A percentile compares a stretch with the other conserved stretches of the same genome.
Conservation (phyloP, 2,888 invertebrate genomes). For the Callosobruchus maculatus region DNA sequence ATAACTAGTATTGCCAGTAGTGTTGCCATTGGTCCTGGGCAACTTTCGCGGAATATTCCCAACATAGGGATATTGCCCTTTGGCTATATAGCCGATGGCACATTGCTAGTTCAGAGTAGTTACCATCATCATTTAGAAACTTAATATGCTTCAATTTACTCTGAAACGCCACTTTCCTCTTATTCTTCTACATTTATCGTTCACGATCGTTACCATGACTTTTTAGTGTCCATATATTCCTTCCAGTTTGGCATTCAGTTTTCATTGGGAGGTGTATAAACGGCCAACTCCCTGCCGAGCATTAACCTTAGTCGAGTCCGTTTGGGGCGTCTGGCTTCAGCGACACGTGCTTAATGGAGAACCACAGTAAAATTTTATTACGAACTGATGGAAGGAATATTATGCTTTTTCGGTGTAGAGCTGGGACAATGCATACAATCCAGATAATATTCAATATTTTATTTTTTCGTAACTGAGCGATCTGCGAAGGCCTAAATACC, state of each 20-base stretch:
- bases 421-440: neutral
- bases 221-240: neutral
- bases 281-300: neutral
- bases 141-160: neutral
- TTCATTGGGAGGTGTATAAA: neutral
- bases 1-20: too few species aligned
- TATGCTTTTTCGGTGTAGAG: neutral
- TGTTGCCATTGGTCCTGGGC: too few species aligned
- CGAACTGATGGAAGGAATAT: neutral
- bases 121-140: too few species aligned
- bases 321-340: neutral
- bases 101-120: too few species aligned
- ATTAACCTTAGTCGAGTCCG: neutral
- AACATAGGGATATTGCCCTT: too few species aligned
- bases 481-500: too few species aligned
- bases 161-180: neutral
- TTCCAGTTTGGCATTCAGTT: neutral
- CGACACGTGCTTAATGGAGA: neutral
- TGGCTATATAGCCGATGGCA: too few species aligned
- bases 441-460: too few species aligned
- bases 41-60: too few species aligned
- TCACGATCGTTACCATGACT: neutral
- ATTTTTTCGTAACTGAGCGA: too few species aligned
- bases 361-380: neutral
- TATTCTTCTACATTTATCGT: neutral